Evolutionary conservation across 2,888 invertebrate genomes (phyloP), one percentile per base, ranked within the genome.

Genomic region (Drosophila vallismaia): DNA sequence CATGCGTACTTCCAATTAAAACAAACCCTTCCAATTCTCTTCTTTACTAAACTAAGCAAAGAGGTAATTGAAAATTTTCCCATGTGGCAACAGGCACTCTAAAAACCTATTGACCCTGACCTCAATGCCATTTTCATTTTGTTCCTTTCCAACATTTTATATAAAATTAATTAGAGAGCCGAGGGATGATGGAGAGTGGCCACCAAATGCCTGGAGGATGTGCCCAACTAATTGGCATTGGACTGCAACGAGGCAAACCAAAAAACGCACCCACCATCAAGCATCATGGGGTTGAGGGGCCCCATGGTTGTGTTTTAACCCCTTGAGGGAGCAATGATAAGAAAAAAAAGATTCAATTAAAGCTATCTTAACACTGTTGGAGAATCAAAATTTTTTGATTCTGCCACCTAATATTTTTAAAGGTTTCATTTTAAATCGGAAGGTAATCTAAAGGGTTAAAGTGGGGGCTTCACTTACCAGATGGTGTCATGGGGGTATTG

Each of bases 401-500:
- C 40, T 33, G n/a, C 36, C 36, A n/a, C 12, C 12, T 14, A 7
- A 2, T 14, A 12, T 14, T 19, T 14, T 4, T 1, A 19, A 19
- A 19, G 19, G 19, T 19, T 19, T 19, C 1, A 19, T 19, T 19
- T 19, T 0, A 19, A 14, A 14, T 14, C 14, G 14, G 14, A 14
- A 14, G 14, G 14, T 14, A 14, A 14, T 14, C 14, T 19, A 19
- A 19, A 19, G 19, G 19, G 19, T 19, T 19, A 19, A 19, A 19
- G 14, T 4, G 10, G n/a, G 4, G n/a, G n/a, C 4, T n/a, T 7
- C 14, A 62, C 84, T 49, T 81, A 92, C 92, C 92, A 88, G 89
- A 87, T 75, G 91, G 90, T 74, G 91, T 91, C 89, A 92, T 90
- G 58, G 92, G 92, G 58, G 91, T 90, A 49, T 86, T 89, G 77